Evolutionary conservation across 1,140 invertebrate genomes (phyloP).

Genomic region (Drosophila burlai): DNA sequence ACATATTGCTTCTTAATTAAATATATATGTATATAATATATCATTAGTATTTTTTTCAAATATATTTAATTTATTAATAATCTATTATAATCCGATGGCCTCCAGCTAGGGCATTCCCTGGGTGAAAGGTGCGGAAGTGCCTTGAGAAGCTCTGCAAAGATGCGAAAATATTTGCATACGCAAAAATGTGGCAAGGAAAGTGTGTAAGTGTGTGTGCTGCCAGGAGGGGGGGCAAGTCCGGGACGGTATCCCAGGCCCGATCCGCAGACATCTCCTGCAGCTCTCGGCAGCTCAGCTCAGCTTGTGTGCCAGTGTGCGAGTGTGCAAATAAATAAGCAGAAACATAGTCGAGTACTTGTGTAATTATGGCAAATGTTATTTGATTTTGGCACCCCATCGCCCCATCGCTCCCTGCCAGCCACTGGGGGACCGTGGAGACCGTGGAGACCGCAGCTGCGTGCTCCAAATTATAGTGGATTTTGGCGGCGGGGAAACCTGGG

Average conservation of each 20-base stretch:
- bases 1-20: neutral
- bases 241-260: conserved; percentile 7
- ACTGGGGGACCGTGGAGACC: neutral
- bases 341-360: conserved; percentile 65
- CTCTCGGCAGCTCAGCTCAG: neutral
- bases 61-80: neutral
- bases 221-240: neutral
- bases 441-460: conserved; percentile 40
- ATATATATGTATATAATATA: too few relatives aligned
- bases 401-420: neutral
- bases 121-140: conserved; percentile 64
- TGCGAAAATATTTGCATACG: conserved; percentile 60
- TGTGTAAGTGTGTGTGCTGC: neutral
- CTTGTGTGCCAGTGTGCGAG: conserved; percentile 7
- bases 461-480: conserved; percentile 41
- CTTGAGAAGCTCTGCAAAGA: conserved; percentile 25
- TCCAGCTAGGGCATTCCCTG: conserved; percentile 2
- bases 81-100: neutral
- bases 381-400: conserved; percentile 45
- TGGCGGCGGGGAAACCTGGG: conserved; percentile 1
- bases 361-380: conserved; percentile 65
- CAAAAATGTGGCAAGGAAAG: conserved; percentile 57
- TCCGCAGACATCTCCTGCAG: conserved; percentile 29
- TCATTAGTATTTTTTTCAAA: neutral
- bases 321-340: conserved; percentile 54